Conservation (phyloP, 2,113 vertebrate species). For the Daubentonia madagascariensis region DNA sequence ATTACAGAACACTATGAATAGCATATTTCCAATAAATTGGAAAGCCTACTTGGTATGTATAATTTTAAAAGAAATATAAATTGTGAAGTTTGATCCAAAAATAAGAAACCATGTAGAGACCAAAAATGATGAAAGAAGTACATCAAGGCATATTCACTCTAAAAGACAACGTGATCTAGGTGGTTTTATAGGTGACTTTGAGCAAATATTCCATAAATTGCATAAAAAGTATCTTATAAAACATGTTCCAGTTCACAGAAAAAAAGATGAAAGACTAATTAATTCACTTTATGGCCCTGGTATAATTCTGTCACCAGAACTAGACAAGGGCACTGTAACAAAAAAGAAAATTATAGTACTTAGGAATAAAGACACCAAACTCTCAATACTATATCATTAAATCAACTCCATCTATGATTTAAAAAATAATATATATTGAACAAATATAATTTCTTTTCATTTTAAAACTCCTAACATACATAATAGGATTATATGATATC, state of each 20-base stretch:
- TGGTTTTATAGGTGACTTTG: background rate
- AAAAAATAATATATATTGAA: background rate
- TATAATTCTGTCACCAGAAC: background rate
- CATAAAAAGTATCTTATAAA: background rate
- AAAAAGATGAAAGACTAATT: background rate
- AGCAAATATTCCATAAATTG: background rate
- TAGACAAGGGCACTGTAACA: background rate
- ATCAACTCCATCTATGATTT: background rate
- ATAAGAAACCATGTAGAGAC: background rate
- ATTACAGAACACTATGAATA: background rate
- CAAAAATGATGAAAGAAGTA: background rate
- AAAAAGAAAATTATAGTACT: background rate
- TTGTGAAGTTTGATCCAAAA: background rate
- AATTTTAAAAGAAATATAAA: background rate
- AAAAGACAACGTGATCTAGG: background rate
- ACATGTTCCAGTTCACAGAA: background rate
- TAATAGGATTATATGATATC: background rate
- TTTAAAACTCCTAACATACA: background rate
- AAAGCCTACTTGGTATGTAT: background rate
- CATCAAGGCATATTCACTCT: background rate
- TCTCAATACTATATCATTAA: background rate
- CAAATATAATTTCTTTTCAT: background rate
- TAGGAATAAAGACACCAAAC: background rate
- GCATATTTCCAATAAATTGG: background rate
- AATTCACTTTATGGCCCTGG: background rate